A percentile compares a stretch with the other conserved stretches of the same genome.
phyloP scores from a whole-genome alignment of 2,113 vertebrate genomes.

The Nanorana parkeri region DNA sequence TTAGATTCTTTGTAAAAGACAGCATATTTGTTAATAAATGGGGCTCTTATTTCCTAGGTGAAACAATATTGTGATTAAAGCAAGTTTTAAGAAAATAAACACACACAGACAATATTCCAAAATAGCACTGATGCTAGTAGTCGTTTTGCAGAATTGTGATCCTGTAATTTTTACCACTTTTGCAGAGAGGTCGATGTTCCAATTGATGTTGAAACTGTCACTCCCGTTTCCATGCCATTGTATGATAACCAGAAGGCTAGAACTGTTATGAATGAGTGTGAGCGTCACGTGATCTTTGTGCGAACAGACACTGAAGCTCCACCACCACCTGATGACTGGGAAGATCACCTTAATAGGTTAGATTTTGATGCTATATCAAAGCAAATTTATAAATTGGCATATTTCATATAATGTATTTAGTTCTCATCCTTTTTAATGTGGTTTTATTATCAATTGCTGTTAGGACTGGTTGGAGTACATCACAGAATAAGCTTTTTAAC shows the following conservation, averaged over 20 bases:
- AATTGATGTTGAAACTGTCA: slow-evolving; percentile 89
- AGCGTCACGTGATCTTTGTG: slow-evolving; percentile 93
- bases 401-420: too few relatives aligned
- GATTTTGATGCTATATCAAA: not conserved
- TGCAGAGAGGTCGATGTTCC: slow-evolving; percentile 86
- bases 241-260: slow-evolving; percentile 97
- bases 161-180: not conserved
- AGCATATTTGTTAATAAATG: too few relatives aligned
- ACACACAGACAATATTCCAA: too few relatives aligned
- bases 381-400: not conserved
- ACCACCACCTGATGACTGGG: slow-evolving; percentile 94
- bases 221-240: slow-evolving; percentile 80
- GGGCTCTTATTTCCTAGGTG: too few relatives aligned
- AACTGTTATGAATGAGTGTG: slow-evolving; percentile 96
- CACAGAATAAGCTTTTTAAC: slow-evolving; percentile 97
- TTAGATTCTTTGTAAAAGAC: not conserved
- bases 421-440: not conserved
- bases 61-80: too few relatives aligned
- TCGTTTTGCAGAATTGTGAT: not conserved
- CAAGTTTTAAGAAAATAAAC: too few relatives aligned
- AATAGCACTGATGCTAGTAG: too few relatives aligned
- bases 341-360: slow-evolving; percentile 95
- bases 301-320: slow-evolving; percentile 91
- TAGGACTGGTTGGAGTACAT: slow-evolving; percentile 92
- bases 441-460: too few relatives aligned